These are phyloP conservation scores for Bursaphelenchus mucronatus DNA, from an alignment of 1,140 invertebrate species.

Conservation along the genomic window DNA sequence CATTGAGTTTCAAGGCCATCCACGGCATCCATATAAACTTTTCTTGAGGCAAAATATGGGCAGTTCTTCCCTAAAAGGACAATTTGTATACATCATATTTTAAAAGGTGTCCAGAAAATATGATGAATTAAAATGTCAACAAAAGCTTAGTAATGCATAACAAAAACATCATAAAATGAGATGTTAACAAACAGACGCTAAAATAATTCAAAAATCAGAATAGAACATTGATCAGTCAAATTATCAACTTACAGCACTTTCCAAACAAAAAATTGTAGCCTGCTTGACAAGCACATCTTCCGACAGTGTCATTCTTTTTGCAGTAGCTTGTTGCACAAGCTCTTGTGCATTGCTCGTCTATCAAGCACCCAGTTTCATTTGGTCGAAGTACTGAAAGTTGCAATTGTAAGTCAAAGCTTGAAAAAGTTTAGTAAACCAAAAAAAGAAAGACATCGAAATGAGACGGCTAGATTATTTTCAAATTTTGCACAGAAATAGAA, in stretches of 20 bases:
- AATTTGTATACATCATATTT: neutral
- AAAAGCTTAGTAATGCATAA: no score
- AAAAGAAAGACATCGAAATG: no score
- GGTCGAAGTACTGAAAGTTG: slow-evolving; percentile 45
- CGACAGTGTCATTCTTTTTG: slow-evolving; percentile 29
- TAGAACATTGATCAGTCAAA: neutral
- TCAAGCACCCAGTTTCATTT: slow-evolving; percentile 50
- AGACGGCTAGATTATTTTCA: no score
- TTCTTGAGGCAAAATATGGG: slow-evolving; percentile 7
- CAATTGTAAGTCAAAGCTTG: neutral
- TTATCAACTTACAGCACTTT: slow-evolving; percentile 49
- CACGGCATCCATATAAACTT: neutral
- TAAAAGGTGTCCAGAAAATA: neutral
- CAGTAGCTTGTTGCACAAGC: slow-evolving; percentile 51
- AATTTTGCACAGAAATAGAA: no score
- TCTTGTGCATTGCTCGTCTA: slow-evolving; percentile 50
- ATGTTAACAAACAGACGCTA: no score
- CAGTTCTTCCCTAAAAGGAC: slow-evolving; percentile 1
- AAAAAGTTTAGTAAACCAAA: no score
- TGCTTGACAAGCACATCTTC: slow-evolving; percentile 46
- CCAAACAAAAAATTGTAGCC: slow-evolving; percentile 51
- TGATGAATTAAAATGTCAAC: no score
- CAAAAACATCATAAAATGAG: no score
- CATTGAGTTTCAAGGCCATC: slow-evolving; percentile 8
- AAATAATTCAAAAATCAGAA: no score